Evolutionary conservation across 2,888 invertebrate genomes (phyloP), one percentile per base, ranked within the genome.

Genomic region (Lissonota sp.): DNA sequence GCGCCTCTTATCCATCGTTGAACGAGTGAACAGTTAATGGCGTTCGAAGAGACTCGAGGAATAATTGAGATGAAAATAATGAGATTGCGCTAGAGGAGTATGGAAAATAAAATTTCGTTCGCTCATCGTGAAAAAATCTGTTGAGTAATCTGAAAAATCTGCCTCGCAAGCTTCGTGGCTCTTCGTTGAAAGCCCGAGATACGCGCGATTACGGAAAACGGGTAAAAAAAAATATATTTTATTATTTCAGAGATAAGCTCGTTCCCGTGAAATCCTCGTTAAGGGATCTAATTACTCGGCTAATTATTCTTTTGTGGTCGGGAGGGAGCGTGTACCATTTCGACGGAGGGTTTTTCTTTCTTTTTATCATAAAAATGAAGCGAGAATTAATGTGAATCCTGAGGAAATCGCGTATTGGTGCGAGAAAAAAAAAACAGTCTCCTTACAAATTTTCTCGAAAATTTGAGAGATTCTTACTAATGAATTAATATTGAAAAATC

Each of bases 241-340:
- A 83, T 87, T 86, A 83, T 83, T 82, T 82, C 58, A 79, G 70
- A 82, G 74, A 85, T 85, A 79, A 84, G 58, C 79, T 10, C 7
- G n/a, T 76, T 49, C 55, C 79, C 63, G 67, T 66, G 57, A 16
- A 8, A 62, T 75, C 69, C 80, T 79, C 79, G 79, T 86, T 84
- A 83, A 85, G 77, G 70, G 79, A 77, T 64, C 75, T 74, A 86
- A 85, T 87, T 84, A 82, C 83, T 77, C 14, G 51, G 69, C 78
- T 85, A 85, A 86, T 85, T 83, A 84, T 86, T 85, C 80, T 71
- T 82, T 84, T 83, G 67, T 75, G 72, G 26, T 60, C 16, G 44
- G 64, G 10, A 39, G 44, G 12, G 8, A 26, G 40, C 7, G 10
- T 26, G 39, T n/a, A 51, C 42, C 14, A 60, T 51, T 63, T 72